Conservation (phyloP, 2,888 invertebrate species). For the Dasypolia templi region DNA sequence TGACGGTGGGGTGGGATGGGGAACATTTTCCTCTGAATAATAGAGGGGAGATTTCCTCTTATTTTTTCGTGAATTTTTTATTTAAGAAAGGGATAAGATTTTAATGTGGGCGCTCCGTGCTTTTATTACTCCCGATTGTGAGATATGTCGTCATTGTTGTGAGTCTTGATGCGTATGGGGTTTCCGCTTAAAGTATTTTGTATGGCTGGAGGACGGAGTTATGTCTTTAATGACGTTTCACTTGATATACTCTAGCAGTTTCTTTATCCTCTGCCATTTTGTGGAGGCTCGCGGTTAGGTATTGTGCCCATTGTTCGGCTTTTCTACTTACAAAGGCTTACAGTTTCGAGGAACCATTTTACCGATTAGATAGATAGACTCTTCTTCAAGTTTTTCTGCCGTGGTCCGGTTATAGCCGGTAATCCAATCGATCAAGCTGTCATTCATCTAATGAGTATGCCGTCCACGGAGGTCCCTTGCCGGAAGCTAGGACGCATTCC, state of each 20-base stretch:
- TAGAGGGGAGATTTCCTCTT: slow-evolving; percentile 88
- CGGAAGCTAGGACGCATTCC: slow-evolving; percentile 87
- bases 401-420: background rate
- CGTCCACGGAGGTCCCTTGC: slow-evolving; percentile 67
- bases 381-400: background rate
- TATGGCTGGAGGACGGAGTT: slow-evolving; percentile 80
- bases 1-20: slow-evolving; percentile 71
- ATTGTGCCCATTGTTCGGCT: slow-evolving; percentile 59
- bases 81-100: slow-evolving; percentile 91
- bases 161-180: slow-evolving; percentile 87
- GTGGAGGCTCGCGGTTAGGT: slow-evolving; percentile 61
- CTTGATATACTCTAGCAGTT: slow-evolving; percentile 70
- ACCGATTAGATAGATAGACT: slow-evolving; percentile 15
- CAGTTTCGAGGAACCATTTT: slow-evolving; percentile 17
- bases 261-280: slow-evolving; percentile 69
- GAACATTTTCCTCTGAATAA: slow-evolving; percentile 84
- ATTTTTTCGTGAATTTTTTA: slow-evolving; percentile 91
- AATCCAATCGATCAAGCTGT: slow-evolving; percentile 60
- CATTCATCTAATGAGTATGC: slow-evolving; percentile 75
- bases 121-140: slow-evolving; percentile 89
- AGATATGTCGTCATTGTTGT: slow-evolving; percentile 87
- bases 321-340: slow-evolving; percentile 26
- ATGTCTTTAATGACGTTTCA: slow-evolving; percentile 84
- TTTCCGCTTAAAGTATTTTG: slow-evolving; percentile 89
- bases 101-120: slow-evolving; percentile 88